Base-by-base conservation (phyloP, 2,888 invertebrate genomes). In the Erynnis tages region DNA sequence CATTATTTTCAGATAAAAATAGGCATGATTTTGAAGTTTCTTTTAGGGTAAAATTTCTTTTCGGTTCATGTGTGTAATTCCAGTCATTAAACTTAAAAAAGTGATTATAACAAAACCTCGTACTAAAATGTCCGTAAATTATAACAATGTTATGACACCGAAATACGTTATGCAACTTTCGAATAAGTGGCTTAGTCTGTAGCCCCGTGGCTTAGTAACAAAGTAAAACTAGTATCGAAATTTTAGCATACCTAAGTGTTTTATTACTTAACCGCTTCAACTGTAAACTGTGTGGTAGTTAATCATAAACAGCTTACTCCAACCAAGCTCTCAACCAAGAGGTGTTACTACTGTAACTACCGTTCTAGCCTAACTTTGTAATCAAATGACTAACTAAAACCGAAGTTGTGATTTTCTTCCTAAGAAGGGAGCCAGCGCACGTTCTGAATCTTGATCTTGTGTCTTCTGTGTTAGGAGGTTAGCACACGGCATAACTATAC, bases 331-430 rank as follows among this genome's bases (percentile, higher is more conserved):
- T n/a, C n/a, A 37, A 23, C 37, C 14, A 10, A 47, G 17, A 54
- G 55, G 55, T 56, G 56, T 46, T 56, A 47, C 38, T 53, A 23
- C 38, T 45, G 47, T 54, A 47, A 35, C 16, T 35, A 8, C n/a
- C 43, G 47, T 54, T 49, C 54, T 45, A 54, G 44, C 37, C 41
- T 16, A 59, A 57, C 45, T 56, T 54, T 34, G 50, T 57, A 57
- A 58, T 60, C 56, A 57, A 55, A 60, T 58, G 54, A 46, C 53
- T 53, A 54, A 52, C 54, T 60, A 50, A 58, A 56, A 60, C 52
- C 45, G 44, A 60, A 59, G 55, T 59, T 56, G 50, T 56, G 57
- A 60, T 55, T 60, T 58, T 57, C 54, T 54, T 57, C 52, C 43
- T 38, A 29, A 34, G 50, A 45, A 21, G 35, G 43, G 48, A 49